Evolutionary conservation across 2,113 vertebrate genomes (phyloP).

Genomic region (Jaculus jaculus): DNA sequence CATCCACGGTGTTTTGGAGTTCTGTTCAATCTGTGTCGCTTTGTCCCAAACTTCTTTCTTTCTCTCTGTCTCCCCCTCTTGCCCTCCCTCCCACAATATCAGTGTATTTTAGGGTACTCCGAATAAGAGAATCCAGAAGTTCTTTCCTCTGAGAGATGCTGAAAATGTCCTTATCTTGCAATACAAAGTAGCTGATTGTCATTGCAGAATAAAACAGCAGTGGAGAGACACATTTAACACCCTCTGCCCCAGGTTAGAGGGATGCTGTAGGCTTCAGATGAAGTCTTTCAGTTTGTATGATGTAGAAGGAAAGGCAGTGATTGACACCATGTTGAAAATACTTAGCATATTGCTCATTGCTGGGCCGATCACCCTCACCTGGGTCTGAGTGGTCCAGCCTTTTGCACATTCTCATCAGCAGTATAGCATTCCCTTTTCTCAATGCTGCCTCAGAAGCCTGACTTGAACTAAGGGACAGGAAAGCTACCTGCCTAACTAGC

Average conservation of each 20-base stretch:
- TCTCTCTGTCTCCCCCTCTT: neutral
- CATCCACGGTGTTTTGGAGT: neutral
- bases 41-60: neutral
- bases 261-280: neutral
- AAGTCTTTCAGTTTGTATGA: neutral
- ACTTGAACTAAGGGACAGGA: neutral
- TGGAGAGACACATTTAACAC: neutral
- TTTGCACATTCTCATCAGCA: neutral
- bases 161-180: neutral
- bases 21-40: neutral
- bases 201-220: neutral
- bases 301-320: neutral
- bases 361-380: neutral
- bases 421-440: neutral
- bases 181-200: neutral
- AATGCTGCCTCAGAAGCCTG: neutral
- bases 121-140: constrained; percentile 33
- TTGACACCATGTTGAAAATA: neutral
- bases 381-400: neutral
- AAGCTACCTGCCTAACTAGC: neutral
- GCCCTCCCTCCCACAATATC: neutral
- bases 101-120: neutral
- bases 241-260: neutral
- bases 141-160: neutral
- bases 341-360: neutral